phyloP scores from a whole-genome alignment of 1,140 invertebrate genomes.

The Ceratitis capitata region DNA sequence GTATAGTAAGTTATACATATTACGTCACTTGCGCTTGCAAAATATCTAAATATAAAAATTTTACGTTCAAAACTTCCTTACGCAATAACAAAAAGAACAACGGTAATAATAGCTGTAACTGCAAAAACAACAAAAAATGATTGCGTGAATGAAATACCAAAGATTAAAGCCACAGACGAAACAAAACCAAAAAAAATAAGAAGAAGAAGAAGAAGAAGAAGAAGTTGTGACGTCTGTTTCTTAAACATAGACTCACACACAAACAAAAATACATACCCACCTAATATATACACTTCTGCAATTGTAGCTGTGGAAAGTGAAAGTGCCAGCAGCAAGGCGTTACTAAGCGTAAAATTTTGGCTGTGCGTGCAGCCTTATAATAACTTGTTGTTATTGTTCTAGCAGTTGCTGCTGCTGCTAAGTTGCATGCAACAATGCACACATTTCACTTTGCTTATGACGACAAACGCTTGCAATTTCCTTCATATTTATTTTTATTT shows the following conservation, averaged over 20 bases:
- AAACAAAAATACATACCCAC: too few species aligned
- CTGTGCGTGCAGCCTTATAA: not conserved
- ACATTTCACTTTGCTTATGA: not conserved
- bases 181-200: not conserved
- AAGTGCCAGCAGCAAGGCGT: conserved; percentile 11
- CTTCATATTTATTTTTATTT: not conserved
- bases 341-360: not conserved
- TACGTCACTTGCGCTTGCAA: not conserved
- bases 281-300: too few species aligned
- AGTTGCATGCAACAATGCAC: not conserved
- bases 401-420: not conserved
- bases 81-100: conserved; percentile 20
- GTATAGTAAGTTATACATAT: not conserved
- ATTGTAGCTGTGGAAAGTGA: not conserved
- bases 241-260: too few species aligned
- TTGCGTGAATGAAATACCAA: not conserved
- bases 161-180: not conserved
- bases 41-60: not conserved
- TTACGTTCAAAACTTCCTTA: not conserved
- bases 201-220: not conserved
- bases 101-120: too few species aligned
- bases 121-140: not conserved
- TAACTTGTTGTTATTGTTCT: not conserved
- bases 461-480: conserved; percentile 16
- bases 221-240: conserved; percentile 16